Conservation (phyloP, 1,140 invertebrate genomes). For the Brachionus asplanchnoidis region DNA sequence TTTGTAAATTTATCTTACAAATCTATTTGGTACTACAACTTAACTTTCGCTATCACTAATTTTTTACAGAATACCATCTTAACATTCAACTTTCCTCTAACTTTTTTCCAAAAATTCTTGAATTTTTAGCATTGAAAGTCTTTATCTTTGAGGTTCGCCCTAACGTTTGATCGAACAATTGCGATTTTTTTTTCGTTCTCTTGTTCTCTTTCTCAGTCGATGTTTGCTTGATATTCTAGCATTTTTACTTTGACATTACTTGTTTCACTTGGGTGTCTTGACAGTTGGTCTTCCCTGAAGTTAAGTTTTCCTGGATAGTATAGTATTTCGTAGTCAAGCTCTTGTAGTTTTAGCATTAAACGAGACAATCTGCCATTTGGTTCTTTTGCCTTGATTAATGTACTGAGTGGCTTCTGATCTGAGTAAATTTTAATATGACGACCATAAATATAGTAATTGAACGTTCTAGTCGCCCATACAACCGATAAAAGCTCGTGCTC, state of each 20-base stretch:
- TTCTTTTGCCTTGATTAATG: neutral
- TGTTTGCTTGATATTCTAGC: neutral
- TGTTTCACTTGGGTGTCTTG: neutral
- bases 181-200: neutral
- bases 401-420: slow-evolving; percentile 29
- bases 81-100: neutral
- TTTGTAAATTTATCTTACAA: neutral
- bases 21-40: neutral
- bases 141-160: neutral
- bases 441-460: slow-evolving; percentile 50
- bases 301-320: too few relatives aligned
- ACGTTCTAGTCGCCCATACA: slow-evolving; percentile 54
- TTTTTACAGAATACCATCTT: neutral
- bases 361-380: neutral
- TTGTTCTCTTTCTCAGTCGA: neutral
- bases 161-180: neutral
- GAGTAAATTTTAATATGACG: neutral
- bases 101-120: neutral
- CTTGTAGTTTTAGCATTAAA: neutral
- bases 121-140: neutral
- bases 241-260: neutral
- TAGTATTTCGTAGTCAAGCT: neutral
- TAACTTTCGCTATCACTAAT: neutral
- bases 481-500: slow-evolving; percentile 56
- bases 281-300: neutral